Evolutionary conservation across 1,140 invertebrate genomes (phyloP).

Genomic region (Limonius californicus): DNA sequence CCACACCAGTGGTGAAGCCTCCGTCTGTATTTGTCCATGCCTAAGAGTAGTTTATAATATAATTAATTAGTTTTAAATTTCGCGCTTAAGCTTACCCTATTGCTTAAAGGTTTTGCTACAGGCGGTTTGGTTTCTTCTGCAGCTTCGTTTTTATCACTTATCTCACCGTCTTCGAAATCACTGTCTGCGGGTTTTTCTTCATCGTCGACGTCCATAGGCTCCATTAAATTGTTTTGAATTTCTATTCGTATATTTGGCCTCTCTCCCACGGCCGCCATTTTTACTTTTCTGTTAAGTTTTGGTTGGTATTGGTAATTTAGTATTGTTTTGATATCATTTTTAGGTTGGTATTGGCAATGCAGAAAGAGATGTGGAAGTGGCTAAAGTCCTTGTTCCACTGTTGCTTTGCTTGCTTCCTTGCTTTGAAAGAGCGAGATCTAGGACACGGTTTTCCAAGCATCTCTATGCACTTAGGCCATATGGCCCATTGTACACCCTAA

Average conservation of each 20-base stretch:
- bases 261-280: background rate
- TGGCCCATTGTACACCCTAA: no score
- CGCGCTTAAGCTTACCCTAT: background rate
- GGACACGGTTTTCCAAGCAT: no score
- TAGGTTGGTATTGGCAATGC: no score
- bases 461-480: no score
- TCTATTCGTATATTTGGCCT: conserved; percentile 45
- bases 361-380: no score
- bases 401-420: no score
- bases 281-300: background rate
- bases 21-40: conserved; percentile 50
- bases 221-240: conserved; percentile 39
- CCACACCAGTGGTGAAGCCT: conserved; percentile 53
- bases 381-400: no score
- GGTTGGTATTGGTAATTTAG: no score
- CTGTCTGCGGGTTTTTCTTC: conserved; percentile 41
- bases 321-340: no score
- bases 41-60: conserved; percentile 31
- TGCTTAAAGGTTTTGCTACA: no score
- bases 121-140: conserved; percentile 36
- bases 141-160: conserved; percentile 33
- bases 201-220: conserved; percentile 42
- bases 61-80: background rate
- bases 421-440: no score
- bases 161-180: conserved; percentile 57